Base-by-base conservation (phyloP, 2,888 invertebrate species). In the Rhorus exstirpatorius region DNA sequence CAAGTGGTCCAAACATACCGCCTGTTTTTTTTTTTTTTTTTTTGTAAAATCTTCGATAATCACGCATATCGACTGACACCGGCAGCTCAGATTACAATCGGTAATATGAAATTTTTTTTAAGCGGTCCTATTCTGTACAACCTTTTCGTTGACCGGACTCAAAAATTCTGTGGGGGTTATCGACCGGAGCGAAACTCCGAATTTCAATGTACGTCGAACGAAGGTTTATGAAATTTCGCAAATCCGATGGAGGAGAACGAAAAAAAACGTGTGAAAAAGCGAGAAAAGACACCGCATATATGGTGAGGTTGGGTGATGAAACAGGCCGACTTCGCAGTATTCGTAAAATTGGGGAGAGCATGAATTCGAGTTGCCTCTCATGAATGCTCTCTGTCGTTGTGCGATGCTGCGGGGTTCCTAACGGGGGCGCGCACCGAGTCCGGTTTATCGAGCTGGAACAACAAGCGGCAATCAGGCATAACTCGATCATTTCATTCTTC, bases 401-500 rank as follows among this genome's bases (percentile, higher is more conserved):
- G 58, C 24, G 79, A 65, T 76, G 74, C 58, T 35, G 46, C 80
- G 86, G 84, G 87, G 85, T 84, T 86, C 65, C 49, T 58, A 35
- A 87, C 86, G 82, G 88, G 83, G 84, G 88, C 83, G 84, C 86
- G 86, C 83, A 83, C 76, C 78, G 85, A 84, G 88, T 90, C 89
- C 90, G 90, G 87, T 90, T 91, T 90, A 90, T 90, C 90, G 91
- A 89, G 88, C 91, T 90, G 90, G 90, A 90, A 90, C 91, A 90
- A 90, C 91, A 90, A 90, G 91, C 90, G 89, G 91, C 90, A 90
- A 90, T 90, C 90, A 90, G 88, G 88, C 91, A 91, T 90, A 90
- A 90, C 90, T 90, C 90, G 91, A 90, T 90, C 91, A 90, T 91
- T 90, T 90, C 88, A 90, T 90, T 90, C 91, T 90, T 90, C 89